A percentile compares a stretch with the other conserved stretches of the same genome.
Conservation (phyloP, 2,113 vertebrate genomes). For the Nipponia nippon region DNA sequence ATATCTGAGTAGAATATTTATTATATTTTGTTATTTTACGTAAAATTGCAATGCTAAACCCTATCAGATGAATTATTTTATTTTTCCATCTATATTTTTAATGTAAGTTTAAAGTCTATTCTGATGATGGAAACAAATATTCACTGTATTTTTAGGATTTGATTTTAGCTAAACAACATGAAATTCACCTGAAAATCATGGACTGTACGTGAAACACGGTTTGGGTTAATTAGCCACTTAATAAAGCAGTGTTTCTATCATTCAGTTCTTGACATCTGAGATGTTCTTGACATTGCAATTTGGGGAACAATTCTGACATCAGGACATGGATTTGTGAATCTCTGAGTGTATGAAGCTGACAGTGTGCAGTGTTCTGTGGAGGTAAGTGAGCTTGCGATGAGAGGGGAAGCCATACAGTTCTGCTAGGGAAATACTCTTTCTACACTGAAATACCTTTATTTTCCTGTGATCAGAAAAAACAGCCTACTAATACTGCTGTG, state of each 20-base stretch:
- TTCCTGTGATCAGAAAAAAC: background rate
- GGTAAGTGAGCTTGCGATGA: background rate
- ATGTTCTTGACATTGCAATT: background rate
- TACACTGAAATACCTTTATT: background rate
- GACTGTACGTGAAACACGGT: background rate
- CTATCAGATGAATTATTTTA: background rate
- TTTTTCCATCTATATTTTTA: background rate
- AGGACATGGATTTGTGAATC: background rate
- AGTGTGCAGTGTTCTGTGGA: background rate
- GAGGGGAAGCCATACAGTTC: background rate
- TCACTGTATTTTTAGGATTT: background rate
- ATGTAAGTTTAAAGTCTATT: background rate
- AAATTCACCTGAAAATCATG: background rate
- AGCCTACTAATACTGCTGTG: background rate
- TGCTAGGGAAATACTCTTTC: background rate
- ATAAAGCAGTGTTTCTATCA: background rate
- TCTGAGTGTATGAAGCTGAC: background rate
- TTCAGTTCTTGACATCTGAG: background rate
- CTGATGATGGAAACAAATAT: background rate
- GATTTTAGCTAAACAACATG: background rate
- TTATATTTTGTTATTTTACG: background rate
- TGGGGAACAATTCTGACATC: background rate
- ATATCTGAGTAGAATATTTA: background rate
- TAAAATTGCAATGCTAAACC: background rate
- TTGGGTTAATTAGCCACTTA: background rate